These are phyloP conservation scores for Cephalotes varians DNA, from an alignment of 2,888 invertebrate genomes.

Conservation along the genomic window DNA sequence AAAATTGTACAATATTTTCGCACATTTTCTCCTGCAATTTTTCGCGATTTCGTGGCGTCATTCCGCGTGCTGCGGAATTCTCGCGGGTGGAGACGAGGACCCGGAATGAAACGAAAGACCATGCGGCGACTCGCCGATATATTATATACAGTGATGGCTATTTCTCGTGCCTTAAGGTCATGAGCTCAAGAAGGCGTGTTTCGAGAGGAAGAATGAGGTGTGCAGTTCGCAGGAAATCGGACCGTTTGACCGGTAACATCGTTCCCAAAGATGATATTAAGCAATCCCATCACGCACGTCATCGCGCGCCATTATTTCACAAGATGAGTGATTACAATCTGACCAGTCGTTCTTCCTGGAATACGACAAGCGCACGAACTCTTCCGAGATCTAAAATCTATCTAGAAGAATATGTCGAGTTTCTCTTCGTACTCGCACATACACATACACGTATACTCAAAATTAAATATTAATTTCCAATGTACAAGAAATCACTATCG, in stretches of 20 bases:
- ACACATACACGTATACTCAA: background rate
- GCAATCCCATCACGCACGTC: conserved; percentile 52
- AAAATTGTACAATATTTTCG: background rate
- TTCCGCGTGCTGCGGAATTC: conserved; percentile 51
- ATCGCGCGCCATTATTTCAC: conserved; percentile 37
- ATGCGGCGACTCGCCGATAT: conserved; percentile 49
- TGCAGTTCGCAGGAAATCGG: conserved; percentile 55
- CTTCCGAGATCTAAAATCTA: background rate
- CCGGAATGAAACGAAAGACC: conserved; percentile 59
- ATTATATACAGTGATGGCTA: conserved; percentile 49
- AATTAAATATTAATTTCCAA: background rate
- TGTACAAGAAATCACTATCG: background rate
- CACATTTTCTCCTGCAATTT: background rate
- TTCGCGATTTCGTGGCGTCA: conserved; percentile 49
- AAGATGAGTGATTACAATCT: conserved; percentile 46
- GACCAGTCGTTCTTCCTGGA: conserved; percentile 28
- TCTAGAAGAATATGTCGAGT: background rate
- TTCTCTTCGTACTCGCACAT: background rate
- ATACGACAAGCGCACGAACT: conserved; percentile 32
- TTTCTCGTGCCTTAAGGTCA: conserved; percentile 62
- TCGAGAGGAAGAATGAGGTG: conserved; percentile 52
- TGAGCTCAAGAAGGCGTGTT: conserved; percentile 60
- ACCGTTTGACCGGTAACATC: conserved; percentile 55
- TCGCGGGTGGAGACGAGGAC: conserved; percentile 55
- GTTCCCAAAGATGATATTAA: conserved; percentile 47